Evolutionary conservation across 1,140 invertebrate genomes (phyloP), one percentile per base, ranked within the genome.

Genomic region (Pissodes strobi): DNA sequence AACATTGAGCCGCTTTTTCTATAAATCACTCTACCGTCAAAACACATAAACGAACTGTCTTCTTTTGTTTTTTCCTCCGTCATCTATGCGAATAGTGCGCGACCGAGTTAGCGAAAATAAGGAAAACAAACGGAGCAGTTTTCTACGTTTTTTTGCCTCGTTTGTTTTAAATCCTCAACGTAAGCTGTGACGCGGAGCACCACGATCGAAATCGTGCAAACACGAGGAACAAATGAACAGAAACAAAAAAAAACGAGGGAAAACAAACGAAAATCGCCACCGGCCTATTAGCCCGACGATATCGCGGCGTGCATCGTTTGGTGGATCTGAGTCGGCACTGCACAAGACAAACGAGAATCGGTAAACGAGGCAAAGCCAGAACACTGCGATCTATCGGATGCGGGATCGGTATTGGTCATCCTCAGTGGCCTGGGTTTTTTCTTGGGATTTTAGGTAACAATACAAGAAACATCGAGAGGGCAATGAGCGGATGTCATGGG

Each of bases 191-290:
- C 39, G 39, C 8, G 3, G 39, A 6, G 19, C n/a, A 22, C 6
- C 17, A 1, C 8, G 46, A 49, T 34, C 30, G 27, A 19, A 53
- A 19, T 13, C 52, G 13, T 6, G 15, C 46, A 49, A 13, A n/a
- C 38, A 48, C n/a, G 22, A 3, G 13, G 5, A 21, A 0, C 2
- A 6, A 48, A n/a, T 21, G 22, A 48, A 48, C 15, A 17, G 19
- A 48, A 22, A n/a, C 17, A 48, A 48, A 48, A 43, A 48, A 48
- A 48, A 38, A 17, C n/a, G 8, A 12, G 48, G 18, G 38, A 30
- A 57, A 57, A 57, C 53, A 57, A 57, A 57, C 21, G 53, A 57
- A 57, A 57, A 41, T 22, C 39, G 39, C 53, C 53, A 57, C 53
- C 39, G 53, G 21, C 38, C 27, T 45, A 57, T 57, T 57, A 57